Percentiles rank a stretch among this genome's conserved stretches.
These are phyloP conservation scores for Oryzias woworae DNA, from an alignment of 2,113 vertebrate genomes.

Conservation along the genomic window DNA sequence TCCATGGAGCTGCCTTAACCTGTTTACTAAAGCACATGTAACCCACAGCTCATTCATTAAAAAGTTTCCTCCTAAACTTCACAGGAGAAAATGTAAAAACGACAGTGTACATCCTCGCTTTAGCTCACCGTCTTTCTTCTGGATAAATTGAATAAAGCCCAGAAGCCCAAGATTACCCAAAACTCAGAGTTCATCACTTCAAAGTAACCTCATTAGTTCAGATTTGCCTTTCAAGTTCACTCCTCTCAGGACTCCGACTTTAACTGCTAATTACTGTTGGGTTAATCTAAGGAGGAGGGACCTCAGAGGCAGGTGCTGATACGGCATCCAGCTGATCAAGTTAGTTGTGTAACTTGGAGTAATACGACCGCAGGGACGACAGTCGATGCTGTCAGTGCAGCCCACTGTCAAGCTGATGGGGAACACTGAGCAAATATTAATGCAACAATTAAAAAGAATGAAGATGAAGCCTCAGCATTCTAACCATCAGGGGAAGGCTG, in stretches of 20 bases:
- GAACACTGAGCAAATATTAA: conserved; percentile 53
- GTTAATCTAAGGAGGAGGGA: conserved; percentile 63
- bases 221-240: conserved; percentile 72
- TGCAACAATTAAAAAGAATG: conserved; percentile 55
- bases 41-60: background rate
- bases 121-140: conserved; percentile 39
- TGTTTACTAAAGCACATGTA: background rate
- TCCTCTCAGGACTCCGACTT: conserved; percentile 62
- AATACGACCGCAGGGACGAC: conserved; percentile 49
- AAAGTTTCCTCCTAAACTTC: conserved; percentile 21
- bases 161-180: conserved; percentile 59
- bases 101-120: conserved; percentile 12
- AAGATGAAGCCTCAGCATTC: conserved; percentile 72
- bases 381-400: conserved; percentile 13
- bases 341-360: conserved; percentile 59
- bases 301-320: conserved; percentile 70
- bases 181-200: conserved; percentile 70
- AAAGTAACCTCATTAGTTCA: conserved; percentile 74
- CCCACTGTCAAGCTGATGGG: conserved; percentile 42
- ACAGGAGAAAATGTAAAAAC: conserved; percentile 26
- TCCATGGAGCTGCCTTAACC: background rate
- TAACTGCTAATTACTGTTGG: conserved; percentile 71
- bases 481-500: conserved; percentile 56
- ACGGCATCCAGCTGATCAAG: conserved; percentile 43
- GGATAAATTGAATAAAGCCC: conserved; percentile 54